phyloP scores from a whole-genome alignment of 2,797 vertebrate species.

The Anguilla pacifica region DNA sequence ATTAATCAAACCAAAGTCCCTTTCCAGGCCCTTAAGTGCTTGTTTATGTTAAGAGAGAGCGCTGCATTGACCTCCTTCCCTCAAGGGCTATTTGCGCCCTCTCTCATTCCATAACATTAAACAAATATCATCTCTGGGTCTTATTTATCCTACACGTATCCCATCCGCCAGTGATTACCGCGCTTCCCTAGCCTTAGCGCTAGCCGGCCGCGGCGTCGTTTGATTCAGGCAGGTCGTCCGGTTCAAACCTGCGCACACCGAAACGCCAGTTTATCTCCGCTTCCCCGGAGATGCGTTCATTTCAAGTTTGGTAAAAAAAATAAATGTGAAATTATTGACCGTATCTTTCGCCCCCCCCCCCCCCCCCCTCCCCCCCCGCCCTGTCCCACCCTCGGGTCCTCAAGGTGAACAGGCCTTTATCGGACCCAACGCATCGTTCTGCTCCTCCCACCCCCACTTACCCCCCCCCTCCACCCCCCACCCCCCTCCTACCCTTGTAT shows the following conservation, averaged over 20 bases:
- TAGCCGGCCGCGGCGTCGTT: conserved; percentile 48
- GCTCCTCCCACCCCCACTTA: conserved; percentile 45
- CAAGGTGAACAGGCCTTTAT: conserved; percentile 80
- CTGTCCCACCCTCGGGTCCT: conserved; percentile 64
- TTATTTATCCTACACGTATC: conserved; percentile 69
- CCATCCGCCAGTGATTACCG: conserved; percentile 73
- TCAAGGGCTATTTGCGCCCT: conserved; percentile 70
- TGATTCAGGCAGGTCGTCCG: conserved; percentile 67
- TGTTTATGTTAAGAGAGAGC: conserved; percentile 72
- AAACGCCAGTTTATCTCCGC: conserved; percentile 71
- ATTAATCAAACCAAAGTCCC: conserved; percentile 78
- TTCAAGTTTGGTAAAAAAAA: conserved; percentile 66
- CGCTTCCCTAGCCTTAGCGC: conserved; percentile 46
- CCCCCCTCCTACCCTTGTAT: conserved; percentile 18
- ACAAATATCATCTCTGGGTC: conserved; percentile 77
- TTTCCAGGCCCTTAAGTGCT: conserved; percentile 75
- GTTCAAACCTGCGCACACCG: conserved; percentile 65
- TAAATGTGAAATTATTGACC: conserved; percentile 74
- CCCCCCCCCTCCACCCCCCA: background rate
- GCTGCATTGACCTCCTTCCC: conserved; percentile 73
- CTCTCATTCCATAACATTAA: conserved; percentile 72
- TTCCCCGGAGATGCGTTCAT: conserved; percentile 74
- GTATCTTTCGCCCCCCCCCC: conserved; percentile 65
- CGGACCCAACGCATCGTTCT: conserved; percentile 70
- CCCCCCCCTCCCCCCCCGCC: conserved; percentile 65